A percentile compares a stretch with the other conserved stretches of the same genome.
Conservation (phyloP, 92 coral and sea anemone species). For the Pocillopora grandis region DNA sequence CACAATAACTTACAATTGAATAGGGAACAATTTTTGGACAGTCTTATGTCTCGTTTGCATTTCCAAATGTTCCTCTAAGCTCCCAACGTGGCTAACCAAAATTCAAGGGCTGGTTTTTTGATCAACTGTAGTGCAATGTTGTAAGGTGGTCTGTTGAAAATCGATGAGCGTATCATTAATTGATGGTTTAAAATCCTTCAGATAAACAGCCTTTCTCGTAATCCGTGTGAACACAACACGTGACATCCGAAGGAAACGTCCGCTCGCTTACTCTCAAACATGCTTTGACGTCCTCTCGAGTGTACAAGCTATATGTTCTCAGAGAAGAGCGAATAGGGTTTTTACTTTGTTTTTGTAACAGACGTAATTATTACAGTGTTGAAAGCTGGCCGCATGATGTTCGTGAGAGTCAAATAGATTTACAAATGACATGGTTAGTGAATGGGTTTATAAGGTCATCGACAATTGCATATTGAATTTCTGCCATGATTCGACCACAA, state of each 20-base stretch:
- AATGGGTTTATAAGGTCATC: constrained; percentile 21
- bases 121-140: not conserved
- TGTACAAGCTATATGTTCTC: not conserved
- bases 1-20: not conserved
- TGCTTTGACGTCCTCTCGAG: not conserved
- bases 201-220: constrained; percentile 28
- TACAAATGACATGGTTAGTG: constrained; percentile 9
- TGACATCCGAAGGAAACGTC: not conserved
- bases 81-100: not conserved
- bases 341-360: not conserved
- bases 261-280: not conserved
- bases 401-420: constrained; percentile 12
- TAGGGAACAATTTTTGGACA: constrained; percentile 3
- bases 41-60: not conserved
- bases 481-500: constrained; percentile 3
- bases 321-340: not conserved
- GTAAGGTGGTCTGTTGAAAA: constrained; percentile 20
- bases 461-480: constrained; percentile 11
- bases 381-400: constrained; percentile 33
- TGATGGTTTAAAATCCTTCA: constrained; percentile 14
- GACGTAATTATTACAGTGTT: constrained; percentile 24
- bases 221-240: constrained; percentile 5
- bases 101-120: not conserved
- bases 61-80: not conserved
- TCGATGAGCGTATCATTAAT: not conserved